A percentile compares a stretch with the other conserved stretches of the same genome.
These are phyloP conservation scores for Andrena dorsata DNA, from an alignment of 2,888 invertebrate genomes.

Conservation along the genomic window DNA sequence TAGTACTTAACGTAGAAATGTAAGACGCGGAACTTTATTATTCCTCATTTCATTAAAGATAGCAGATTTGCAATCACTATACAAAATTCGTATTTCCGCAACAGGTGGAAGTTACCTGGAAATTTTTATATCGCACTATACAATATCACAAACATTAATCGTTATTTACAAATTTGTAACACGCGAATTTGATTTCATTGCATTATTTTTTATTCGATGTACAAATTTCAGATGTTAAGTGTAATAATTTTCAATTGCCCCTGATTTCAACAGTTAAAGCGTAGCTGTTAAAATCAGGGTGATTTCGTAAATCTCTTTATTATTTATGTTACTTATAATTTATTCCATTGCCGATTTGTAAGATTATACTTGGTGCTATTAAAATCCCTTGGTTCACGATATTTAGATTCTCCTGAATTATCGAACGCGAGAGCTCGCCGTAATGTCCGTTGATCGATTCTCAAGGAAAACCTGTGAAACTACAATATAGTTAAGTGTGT, in stretches of 20 bases:
- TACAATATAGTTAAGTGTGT: not conserved
- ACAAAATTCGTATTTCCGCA: constrained; percentile 3
- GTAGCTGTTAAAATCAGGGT: constrained; percentile 27
- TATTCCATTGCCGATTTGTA: constrained; percentile 57
- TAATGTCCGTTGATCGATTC: not conserved
- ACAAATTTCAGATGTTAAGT: constrained; percentile 40
- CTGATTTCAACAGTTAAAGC: not conserved
- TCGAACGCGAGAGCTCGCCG: not conserved
- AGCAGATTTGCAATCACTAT: not conserved
- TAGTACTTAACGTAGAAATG: constrained; percentile 24
- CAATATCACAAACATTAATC: constrained; percentile 42
- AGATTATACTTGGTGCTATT: constrained; percentile 65
- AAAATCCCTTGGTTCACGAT: constrained; percentile 39
- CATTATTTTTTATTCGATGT: constrained; percentile 30
- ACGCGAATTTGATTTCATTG: not conserved
- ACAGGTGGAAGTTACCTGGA: not conserved
- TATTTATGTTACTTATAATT: constrained; percentile 54
- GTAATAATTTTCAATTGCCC: not conserved
- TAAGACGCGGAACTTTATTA: not conserved
- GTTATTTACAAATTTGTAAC: constrained; percentile 6
- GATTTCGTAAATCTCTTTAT: constrained; percentile 52
- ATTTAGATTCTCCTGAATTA: constrained; percentile 64
- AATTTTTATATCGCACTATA: not conserved
- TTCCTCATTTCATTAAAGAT: not conserved
- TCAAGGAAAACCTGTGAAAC: not conserved